Evolutionary conservation across 2,113 vertebrate species (phyloP).

Genomic region (Paradisaea rubra): DNA sequence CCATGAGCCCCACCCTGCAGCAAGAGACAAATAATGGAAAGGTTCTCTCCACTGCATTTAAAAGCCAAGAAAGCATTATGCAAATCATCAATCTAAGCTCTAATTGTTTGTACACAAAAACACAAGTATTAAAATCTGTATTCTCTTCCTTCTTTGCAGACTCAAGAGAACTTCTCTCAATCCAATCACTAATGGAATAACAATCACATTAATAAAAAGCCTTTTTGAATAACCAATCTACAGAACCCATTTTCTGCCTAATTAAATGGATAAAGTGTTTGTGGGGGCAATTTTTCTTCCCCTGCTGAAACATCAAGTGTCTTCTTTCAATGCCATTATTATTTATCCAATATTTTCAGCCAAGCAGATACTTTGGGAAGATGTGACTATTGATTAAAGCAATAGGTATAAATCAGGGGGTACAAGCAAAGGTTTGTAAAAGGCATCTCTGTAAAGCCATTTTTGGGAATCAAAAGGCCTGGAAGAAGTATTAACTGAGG

Average conservation of each 20-base stretch:
- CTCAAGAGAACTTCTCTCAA: not conserved
- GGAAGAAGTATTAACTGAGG: not conserved
- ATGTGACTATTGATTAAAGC: not conserved
- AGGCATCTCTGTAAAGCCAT: not conserved
- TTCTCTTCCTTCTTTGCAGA: not conserved
- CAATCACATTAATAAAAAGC: slow-evolving; percentile 26
- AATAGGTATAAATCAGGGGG: not conserved
- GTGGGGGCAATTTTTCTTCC: not conserved
- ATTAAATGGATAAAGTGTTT: not conserved
- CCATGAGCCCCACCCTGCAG: not conserved
- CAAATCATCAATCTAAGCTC: not conserved
- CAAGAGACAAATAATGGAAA: not conserved
- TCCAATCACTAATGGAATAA: not conserved
- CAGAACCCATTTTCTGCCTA: slow-evolving; percentile 18
- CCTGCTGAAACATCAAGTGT: not conserved
- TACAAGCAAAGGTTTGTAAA: not conserved
- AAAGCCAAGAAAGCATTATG: not conserved
- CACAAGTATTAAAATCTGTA: not conserved
- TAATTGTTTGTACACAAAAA: not conserved
- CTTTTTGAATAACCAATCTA: not conserved
- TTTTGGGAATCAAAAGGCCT: not conserved
- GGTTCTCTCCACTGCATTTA: not conserved
- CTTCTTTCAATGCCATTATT: not conserved
- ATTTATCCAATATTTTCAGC: not conserved
- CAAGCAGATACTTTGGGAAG: not conserved